A percentile compares a stretch with the other conserved stretches of the same genome.
phyloP scores from a whole-genome alignment of 1,140 invertebrate species.

The Rhysida immarginata region DNA sequence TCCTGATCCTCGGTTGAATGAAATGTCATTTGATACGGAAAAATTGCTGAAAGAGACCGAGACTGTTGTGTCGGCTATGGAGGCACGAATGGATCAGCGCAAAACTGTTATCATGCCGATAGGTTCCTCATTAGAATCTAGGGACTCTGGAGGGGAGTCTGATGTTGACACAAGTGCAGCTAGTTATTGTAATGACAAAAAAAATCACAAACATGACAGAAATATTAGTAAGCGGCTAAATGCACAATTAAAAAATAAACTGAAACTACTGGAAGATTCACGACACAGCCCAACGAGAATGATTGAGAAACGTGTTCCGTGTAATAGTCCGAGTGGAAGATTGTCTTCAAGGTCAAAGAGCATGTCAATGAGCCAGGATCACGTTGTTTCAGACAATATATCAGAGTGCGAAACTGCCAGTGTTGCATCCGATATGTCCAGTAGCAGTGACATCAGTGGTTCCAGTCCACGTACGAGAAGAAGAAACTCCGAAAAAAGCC shows the following conservation, averaged over 20 bases:
- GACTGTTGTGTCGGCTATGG: conserved; percentile 37
- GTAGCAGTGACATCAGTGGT: conserved; percentile 22
- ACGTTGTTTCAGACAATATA: background rate
- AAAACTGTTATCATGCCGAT: conserved; percentile 16
- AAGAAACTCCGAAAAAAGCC: conserved; percentile 7
- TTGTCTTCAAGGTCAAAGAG: background rate
- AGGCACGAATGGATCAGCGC: conserved; percentile 26
- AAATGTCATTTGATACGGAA: conserved; percentile 31
- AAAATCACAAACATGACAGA: conserved; percentile 10
- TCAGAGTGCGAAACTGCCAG: conserved; percentile 10
- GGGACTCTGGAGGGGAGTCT: conserved; percentile 22
- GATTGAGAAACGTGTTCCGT: background rate
- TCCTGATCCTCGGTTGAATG: conserved; percentile 3
- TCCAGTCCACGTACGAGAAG: conserved; percentile 2
- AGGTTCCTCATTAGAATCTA: conserved; percentile 17
- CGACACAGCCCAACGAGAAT: background rate
- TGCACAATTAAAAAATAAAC: conserved; percentile 15
- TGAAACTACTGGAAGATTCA: conserved; percentile 12
- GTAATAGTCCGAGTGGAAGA: background rate
- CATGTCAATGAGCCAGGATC: background rate
- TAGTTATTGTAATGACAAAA: conserved; percentile 17
- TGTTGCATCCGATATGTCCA: conserved; percentile 12
- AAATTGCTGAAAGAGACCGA: conserved; percentile 36
- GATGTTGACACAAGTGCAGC: conserved; percentile 23
- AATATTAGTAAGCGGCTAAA: conserved; percentile 9